These are phyloP conservation scores for Oenanthe melanoleuca DNA, from an alignment of 2,113 vertebrate genomes.

Conservation along the genomic window DNA sequence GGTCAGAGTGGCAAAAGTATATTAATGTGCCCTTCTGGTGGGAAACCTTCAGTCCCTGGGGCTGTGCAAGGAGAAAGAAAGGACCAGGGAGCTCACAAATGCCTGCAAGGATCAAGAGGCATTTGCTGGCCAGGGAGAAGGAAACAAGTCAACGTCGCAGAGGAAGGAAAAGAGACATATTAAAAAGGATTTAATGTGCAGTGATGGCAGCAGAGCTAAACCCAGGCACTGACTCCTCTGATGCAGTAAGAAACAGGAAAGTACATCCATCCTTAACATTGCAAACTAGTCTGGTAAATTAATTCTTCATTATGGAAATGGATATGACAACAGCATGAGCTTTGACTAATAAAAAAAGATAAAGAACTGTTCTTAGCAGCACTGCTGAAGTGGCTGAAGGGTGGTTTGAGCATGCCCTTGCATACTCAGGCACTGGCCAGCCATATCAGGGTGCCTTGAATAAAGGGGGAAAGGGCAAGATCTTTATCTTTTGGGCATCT, in stretches of 20 bases:
- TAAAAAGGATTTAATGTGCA: neutral
- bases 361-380: neutral
- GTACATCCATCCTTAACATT: neutral
- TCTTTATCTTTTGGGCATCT: neutral
- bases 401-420: neutral
- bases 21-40: neutral
- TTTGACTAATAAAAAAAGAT: neutral
- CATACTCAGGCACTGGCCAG: neutral
- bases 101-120: neutral
- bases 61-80: neutral
- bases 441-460: accelerated
- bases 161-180: neutral
- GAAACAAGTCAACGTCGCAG: neutral
- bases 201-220: neutral
- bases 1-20: neutral
- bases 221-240: neutral
- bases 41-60: neutral
- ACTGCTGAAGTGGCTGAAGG: neutral
- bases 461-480: neutral
- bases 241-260: neutral
- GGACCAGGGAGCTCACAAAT: neutral
- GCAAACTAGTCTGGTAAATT: neutral
- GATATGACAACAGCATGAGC: neutral
- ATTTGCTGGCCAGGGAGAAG: neutral
- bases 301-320: neutral